phyloP scores from a whole-genome alignment of 2,888 invertebrate species.

The Ectropis crepuscularia region DNA sequence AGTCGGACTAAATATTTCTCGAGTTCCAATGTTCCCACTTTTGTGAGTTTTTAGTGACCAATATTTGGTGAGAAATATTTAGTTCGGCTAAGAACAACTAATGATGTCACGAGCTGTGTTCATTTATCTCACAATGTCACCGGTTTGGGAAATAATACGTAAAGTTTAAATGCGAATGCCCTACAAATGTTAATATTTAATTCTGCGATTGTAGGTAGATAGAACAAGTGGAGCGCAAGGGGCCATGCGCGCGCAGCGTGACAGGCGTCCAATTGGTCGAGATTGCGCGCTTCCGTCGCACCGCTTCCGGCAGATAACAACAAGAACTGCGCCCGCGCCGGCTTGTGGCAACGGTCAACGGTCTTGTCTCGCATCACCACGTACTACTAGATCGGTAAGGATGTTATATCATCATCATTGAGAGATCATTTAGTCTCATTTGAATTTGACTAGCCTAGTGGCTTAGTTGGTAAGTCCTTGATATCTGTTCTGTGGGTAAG shows the following conservation, averaged over 20 bases:
- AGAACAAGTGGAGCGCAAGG: constrained; percentile 52
- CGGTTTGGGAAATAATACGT: too few species aligned
- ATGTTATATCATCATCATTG: too few species aligned
- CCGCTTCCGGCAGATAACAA: constrained; percentile 80
- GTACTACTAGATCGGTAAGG: constrained; percentile 5
- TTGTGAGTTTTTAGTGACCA: too few species aligned
- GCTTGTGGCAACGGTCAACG: constrained; percentile 75
- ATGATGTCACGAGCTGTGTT: too few species aligned
- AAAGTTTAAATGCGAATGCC: too few species aligned
- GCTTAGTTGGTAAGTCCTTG: too few species aligned
- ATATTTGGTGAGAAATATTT: too few species aligned
- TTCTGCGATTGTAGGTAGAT: constrained; percentile 9
- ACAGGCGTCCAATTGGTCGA: constrained; percentile 82
- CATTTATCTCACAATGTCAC: too few species aligned
- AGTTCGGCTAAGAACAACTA: too few species aligned
- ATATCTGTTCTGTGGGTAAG: too few species aligned
- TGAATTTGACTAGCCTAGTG: background rate
- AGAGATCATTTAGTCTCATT: background rate
- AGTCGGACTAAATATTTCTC: too few species aligned
- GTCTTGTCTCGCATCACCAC: constrained; percentile 25
- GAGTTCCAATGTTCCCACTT: too few species aligned
- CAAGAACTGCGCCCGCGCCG: constrained; percentile 59
- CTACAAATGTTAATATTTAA: background rate
- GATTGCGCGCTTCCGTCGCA: constrained; percentile 81
- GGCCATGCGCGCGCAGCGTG: constrained; percentile 77